A percentile compares a stretch with the other conserved stretches of the same genome.
phyloP scores from a whole-genome alignment of 2,113 vertebrate species.

The Rhinogobius similis region DNA sequence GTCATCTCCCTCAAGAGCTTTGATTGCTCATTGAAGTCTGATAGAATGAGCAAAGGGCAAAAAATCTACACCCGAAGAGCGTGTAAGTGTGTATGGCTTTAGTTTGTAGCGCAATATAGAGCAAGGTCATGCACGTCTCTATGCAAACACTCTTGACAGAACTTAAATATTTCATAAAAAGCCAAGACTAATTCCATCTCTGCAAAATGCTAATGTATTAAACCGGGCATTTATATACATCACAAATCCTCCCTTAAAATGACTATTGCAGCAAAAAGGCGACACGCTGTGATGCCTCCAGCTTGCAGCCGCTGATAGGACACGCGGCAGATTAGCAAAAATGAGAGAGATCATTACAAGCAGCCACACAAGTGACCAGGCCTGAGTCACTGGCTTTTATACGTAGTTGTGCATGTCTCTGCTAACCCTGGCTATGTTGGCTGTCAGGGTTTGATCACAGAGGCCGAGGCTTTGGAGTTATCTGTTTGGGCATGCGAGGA shows the following conservation, averaged over 20 bases:
- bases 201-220: constrained; percentile 16
- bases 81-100: background rate
- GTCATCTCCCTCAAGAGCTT: constrained; percentile 69
- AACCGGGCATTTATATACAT: constrained; percentile 22
- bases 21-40: constrained; percentile 66
- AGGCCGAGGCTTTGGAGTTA: constrained; percentile 26
- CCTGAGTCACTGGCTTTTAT: constrained; percentile 65
- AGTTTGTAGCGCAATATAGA: constrained; percentile 5
- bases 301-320: constrained; percentile 43
- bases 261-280: constrained; percentile 14
- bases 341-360: constrained; percentile 58
- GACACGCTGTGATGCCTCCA: constrained; percentile 35
- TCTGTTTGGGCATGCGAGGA: constrained; percentile 25
- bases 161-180: constrained; percentile 24
- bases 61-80: constrained; percentile 19
- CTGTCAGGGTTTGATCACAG: constrained; percentile 38
- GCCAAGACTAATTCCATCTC: constrained; percentile 9
- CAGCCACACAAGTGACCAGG: constrained; percentile 60
- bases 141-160: constrained; percentile 28
- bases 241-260: constrained; percentile 37
- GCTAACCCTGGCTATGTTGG: constrained; percentile 20
- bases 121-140: constrained; percentile 40
- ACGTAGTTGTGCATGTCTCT: constrained; percentile 26
- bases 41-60: constrained; percentile 41
- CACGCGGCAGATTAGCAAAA: constrained; percentile 59